Percentiles rank a stretch among this genome's conserved stretches.
phyloP scores from a whole-genome alignment of 2,797 vertebrate genomes.

The Rhinogobio ventralis region DNA sequence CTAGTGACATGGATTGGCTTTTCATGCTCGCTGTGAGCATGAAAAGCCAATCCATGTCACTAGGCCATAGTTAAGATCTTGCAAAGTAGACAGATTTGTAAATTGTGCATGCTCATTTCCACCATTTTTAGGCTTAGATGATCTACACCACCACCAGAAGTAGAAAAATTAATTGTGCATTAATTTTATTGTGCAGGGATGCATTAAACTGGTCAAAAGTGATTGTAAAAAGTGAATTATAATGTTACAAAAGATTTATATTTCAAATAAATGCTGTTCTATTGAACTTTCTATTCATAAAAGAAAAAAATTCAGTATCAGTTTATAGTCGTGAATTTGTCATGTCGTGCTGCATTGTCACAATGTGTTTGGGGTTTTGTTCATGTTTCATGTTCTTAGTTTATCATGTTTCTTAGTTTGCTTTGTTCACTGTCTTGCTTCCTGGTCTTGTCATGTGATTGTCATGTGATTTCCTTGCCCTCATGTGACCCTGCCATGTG shows the following conservation, averaged over 20 bases:
- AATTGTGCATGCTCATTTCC: not conserved
- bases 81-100: not conserved
- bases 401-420: too few relatives aligned
- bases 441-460: too few relatives aligned
- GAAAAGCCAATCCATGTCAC: not conserved
- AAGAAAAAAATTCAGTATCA: not conserved
- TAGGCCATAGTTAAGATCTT: not conserved
- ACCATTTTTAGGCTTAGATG: not conserved
- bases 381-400: too few relatives aligned
- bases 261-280: not conserved
- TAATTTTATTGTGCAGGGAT: not conserved
- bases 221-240: not conserved
- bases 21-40: not conserved
- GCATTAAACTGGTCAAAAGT: not conserved
- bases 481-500: too few relatives aligned
- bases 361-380: too few relatives aligned
- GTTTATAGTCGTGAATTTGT: not conserved
- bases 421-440: too few relatives aligned
- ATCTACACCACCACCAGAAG: not conserved
- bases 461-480: too few relatives aligned
- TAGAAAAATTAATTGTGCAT: accelerated
- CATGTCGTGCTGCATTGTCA: too few relatives aligned
- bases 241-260: not conserved
- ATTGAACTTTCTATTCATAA: not conserved
- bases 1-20: not conserved